A percentile compares a stretch with the other conserved stretches of the same genome.
These are phyloP conservation scores for Phoxinus dragarum DNA, from an alignment of 2,797 vertebrate genomes.

Conservation along the genomic window DNA sequence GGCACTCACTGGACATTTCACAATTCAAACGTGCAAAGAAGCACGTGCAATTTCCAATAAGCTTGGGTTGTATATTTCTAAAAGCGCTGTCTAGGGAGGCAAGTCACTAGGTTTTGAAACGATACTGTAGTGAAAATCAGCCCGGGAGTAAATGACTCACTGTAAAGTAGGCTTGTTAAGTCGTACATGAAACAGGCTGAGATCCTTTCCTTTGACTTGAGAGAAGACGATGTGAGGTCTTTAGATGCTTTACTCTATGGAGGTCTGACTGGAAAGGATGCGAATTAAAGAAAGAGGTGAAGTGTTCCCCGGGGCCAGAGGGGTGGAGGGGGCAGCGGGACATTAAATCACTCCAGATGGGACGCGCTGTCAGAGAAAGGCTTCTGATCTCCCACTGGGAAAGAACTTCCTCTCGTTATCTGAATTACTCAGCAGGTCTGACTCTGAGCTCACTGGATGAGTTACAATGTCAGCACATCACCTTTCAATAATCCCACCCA, in stretches of 20 bases:
- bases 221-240: constrained; percentile 67
- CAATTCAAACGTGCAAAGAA: background rate
- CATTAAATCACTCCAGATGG: constrained; percentile 81
- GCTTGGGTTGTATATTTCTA: background rate
- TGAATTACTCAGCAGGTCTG: constrained; percentile 64
- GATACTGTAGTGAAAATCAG: background rate
- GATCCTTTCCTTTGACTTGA: constrained; percentile 57
- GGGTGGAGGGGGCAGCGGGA: constrained; percentile 65
- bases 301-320: constrained; percentile 66
- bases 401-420: constrained; percentile 69
- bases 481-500: background rate
- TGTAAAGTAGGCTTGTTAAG: constrained; percentile 57
- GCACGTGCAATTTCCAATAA: background rate
- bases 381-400: constrained; percentile 57
- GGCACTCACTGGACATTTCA: background rate
- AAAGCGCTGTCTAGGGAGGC: background rate
- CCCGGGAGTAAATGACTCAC: background rate
- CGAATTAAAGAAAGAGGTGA: constrained; percentile 47
- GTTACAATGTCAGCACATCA: constrained; percentile 11
- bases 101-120: background rate
- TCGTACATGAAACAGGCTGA: constrained; percentile 17
- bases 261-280: constrained; percentile 52
- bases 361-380: constrained; percentile 69
- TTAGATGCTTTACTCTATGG: constrained; percentile 64
- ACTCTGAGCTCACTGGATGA: constrained; percentile 50